phyloP scores from a whole-genome alignment of 2,797 vertebrate species.

The Passerculus sandwichensis region DNA sequence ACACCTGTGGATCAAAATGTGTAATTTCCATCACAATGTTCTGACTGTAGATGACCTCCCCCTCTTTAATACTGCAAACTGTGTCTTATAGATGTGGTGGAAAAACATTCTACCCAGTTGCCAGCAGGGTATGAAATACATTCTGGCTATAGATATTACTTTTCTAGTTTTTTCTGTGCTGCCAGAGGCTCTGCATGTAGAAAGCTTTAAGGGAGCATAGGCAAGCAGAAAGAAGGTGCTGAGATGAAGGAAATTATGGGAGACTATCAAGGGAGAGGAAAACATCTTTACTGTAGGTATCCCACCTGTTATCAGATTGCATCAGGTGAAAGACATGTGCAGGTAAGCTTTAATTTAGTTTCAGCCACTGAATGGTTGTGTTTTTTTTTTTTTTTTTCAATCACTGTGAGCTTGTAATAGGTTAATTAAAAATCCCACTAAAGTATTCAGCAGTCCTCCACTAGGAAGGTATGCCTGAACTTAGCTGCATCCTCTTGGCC shows the following conservation, averaged over 20 bases:
- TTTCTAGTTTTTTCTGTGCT: neutral
- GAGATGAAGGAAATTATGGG: neutral
- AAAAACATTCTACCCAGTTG: neutral
- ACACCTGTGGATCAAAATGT: neutral
- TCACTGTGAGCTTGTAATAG: neutral
- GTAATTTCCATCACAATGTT: neutral
- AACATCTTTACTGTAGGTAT: neutral
- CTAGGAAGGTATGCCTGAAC: neutral
- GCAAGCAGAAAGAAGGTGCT: neutral
- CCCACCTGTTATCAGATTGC: neutral
- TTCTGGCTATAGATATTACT: neutral
- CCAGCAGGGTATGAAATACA: neutral
- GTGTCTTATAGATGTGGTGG: neutral
- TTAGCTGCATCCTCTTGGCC: neutral
- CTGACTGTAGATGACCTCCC: neutral
- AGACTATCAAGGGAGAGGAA: neutral
- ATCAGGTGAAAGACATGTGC: neutral
- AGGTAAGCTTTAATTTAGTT: neutral
- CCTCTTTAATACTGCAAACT: neutral
- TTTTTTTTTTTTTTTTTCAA: neutral
- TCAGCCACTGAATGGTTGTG: neutral
- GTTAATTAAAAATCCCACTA: slow-evolving; percentile 1
- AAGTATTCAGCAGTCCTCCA: neutral
- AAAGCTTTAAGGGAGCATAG: neutral
- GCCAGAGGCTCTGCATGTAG: neutral